These are phyloP conservation scores for Pseudobourletiella spinata DNA, from an alignment of 1,140 invertebrate genomes.

Conservation along the genomic window DNA sequence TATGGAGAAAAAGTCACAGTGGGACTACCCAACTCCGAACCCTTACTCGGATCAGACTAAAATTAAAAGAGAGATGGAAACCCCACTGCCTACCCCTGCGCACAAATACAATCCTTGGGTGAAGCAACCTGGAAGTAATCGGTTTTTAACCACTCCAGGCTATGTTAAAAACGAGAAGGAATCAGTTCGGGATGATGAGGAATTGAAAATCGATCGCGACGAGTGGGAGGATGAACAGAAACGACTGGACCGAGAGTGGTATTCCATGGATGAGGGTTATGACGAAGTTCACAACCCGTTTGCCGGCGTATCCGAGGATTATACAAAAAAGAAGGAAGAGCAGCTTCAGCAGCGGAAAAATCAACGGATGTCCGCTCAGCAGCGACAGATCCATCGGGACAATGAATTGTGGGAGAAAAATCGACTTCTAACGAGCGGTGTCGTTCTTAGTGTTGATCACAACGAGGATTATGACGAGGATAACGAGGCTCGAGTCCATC, in stretches of 20 bases:
- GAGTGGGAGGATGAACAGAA: slow-evolving; percentile 90
- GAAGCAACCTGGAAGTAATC: slow-evolving; percentile 44
- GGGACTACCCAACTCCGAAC: slow-evolving; percentile 86
- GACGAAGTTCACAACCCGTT: slow-evolving; percentile 92
- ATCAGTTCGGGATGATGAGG: slow-evolving; percentile 51
- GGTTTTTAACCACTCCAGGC: slow-evolving; percentile 29
- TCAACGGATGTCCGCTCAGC: slow-evolving; percentile 85
- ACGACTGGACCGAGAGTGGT: slow-evolving; percentile 92
- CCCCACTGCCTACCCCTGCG: slow-evolving; percentile 66
- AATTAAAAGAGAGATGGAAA: slow-evolving; percentile 48
- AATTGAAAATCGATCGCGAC: slow-evolving; percentile 60
- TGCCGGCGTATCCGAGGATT: slow-evolving; percentile 76
- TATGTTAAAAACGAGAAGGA: slow-evolving; percentile 36
- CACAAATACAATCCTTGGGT: slow-evolving; percentile 77
- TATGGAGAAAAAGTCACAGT: slow-evolving; percentile 55
- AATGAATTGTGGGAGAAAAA: slow-evolving; percentile 86
- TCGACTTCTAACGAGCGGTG: slow-evolving; percentile 92
- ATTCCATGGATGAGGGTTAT: slow-evolving; percentile 86
- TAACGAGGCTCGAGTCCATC: slow-evolving; percentile 83
- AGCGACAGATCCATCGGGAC: slow-evolving; percentile 84
- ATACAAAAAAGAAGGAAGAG: slow-evolving; percentile 82
- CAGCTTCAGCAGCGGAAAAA: slow-evolving; percentile 81
- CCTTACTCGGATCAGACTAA: slow-evolving; percentile 43
- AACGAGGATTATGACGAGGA: slow-evolving; percentile 92
- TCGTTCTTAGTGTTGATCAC: slow-evolving; percentile 78